Conservation (phyloP, 2,113 vertebrate species). For the Crotalus horridus region DNA sequence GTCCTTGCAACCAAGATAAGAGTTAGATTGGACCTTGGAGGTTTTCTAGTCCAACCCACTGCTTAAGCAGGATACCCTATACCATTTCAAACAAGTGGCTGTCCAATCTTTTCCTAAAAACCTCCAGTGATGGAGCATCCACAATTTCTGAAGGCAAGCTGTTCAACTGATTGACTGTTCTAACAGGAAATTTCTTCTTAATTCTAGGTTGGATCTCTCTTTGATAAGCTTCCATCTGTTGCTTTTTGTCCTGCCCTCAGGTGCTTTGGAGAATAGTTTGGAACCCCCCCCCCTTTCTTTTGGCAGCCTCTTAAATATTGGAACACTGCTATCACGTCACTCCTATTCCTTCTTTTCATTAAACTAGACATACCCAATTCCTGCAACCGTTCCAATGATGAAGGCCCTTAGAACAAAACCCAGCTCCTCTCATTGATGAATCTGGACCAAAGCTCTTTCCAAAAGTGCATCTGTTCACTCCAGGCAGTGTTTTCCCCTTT, state of each 20-base stretch:
- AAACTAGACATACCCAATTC: neutral
- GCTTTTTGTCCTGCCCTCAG: neutral
- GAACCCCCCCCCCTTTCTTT: too few species aligned
- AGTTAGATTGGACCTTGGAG: neutral
- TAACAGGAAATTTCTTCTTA: neutral
- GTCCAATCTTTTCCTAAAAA: too few species aligned
- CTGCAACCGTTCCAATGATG: neutral
- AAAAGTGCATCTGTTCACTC: neutral
- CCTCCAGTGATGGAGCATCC: neutral
- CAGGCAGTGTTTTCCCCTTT: conserved; percentile 14
- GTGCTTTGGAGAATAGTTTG: neutral
- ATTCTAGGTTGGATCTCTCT: neutral
- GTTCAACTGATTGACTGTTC: neutral
- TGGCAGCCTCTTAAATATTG: neutral
- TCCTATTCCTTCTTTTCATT: neutral
- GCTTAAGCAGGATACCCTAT: neutral
- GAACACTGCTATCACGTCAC: neutral
- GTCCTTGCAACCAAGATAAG: neutral
- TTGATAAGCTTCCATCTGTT: neutral
- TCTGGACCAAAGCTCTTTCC: neutral
- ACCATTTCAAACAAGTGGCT: neutral
- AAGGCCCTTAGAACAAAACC: neutral
- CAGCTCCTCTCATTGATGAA: neutral
- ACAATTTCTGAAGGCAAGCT: neutral
- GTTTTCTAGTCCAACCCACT: neutral